Evolutionary conservation across 2,888 invertebrate genomes (phyloP), one percentile per base, ranked within the genome.

Genomic region (Syritta pipiens): DNA sequence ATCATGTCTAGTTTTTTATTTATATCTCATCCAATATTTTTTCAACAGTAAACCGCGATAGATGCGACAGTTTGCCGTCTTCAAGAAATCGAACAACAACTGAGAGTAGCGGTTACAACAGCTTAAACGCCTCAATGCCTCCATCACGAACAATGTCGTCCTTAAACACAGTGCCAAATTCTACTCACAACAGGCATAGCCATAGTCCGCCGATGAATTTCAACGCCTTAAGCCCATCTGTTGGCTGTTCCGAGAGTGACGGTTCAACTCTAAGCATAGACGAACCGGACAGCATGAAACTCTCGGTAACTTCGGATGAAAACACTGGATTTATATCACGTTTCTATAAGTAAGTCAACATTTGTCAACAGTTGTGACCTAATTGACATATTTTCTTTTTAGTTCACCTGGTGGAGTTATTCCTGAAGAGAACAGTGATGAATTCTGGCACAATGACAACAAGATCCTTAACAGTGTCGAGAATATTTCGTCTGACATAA

Each of bases 21-120:
- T 37, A 1, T 59, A 2, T 30, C n/a, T 51, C n/a, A n/a, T n/a
- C n/a, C n/a, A n/a, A n/a, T 32, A 24, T 28, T 7, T 42, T 88
- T 59, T 51, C 82, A 79, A 84, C 87, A 81, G 84, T 83, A n/a
- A 83, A 90, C 68, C 91, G 95, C 48, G 94, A 94, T 83, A 91
- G 96, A 69, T 94, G 95, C 87, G 96, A 95, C 88, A 96, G 95
- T 85, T 92, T 96, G 91, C 96, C 95, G 3, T 92, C 88, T 51
- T 84, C 94, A 9, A 90, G 95, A 75, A 91, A 94, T 30, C 91
- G 93, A 30, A 92, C 93, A 9, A 90, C 91, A 40, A 93, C 92
- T 84, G 93, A 93, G 85, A 91, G 92, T 71, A 89, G 88, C 63
- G 82, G 86, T 84, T 83, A 84, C 59, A 85, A 84, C 42, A 84